A percentile compares a stretch with the other conserved stretches of the same genome.
Evolutionary conservation across 1,140 invertebrate species (phyloP).

Genomic region (Gryon sp.): DNA sequence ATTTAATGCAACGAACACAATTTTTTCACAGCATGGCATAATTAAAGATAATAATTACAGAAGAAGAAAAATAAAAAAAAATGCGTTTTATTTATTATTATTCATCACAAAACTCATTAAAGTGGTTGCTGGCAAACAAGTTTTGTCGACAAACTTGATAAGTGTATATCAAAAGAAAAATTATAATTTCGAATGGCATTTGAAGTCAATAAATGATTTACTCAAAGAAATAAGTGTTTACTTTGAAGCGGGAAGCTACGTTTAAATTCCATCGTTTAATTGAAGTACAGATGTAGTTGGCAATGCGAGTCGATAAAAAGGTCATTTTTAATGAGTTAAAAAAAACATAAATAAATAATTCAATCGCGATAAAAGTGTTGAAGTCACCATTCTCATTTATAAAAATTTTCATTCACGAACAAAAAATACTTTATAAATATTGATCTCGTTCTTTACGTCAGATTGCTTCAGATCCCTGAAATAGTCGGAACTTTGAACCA

Average conservation of each 20-base stretch:
- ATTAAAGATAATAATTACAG: too few species aligned
- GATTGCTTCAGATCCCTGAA: constrained; percentile 5
- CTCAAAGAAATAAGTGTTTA: constrained; percentile 18
- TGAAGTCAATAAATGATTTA: constrained; percentile 20
- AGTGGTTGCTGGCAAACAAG: too few species aligned
- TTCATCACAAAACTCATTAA: too few species aligned
- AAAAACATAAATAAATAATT: constrained; percentile 39
- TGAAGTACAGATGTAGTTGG: constrained; percentile 10
- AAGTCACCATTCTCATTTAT: background rate
- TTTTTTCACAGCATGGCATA: too few species aligned
- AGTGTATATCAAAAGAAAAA: constrained; percentile 8
- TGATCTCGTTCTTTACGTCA: too few species aligned
- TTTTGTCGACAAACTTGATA: background rate
- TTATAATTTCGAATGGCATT: constrained; percentile 14
- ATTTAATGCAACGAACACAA: too few species aligned
- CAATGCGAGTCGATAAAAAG: constrained; percentile 1
- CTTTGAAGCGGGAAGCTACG: background rate
- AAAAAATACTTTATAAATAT: too few species aligned
- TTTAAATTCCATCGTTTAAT: constrained; percentile 18
- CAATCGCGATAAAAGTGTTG: constrained; percentile 23
- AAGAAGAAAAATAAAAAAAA: too few species aligned
- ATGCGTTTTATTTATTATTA: too few species aligned
- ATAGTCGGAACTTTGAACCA: too few species aligned
- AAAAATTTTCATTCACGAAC: too few species aligned
- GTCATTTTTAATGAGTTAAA: constrained; percentile 25